Percentiles rank a stretch among this genome's conserved stretches.
phyloP scores from a whole-genome alignment of 2,113 vertebrate species.

The Odocoileus virginianus region DNA sequence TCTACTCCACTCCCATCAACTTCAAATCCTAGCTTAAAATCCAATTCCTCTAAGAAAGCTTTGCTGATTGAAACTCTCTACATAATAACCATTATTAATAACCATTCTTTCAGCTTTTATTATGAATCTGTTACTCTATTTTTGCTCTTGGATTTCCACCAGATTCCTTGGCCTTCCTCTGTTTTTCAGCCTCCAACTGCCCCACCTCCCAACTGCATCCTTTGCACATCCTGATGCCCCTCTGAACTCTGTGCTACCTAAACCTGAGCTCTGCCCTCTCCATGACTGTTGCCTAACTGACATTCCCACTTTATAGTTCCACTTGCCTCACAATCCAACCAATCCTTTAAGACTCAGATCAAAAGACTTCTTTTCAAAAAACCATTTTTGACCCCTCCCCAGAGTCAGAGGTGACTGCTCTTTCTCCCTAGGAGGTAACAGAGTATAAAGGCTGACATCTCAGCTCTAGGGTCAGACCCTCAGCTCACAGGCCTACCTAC shows the following conservation, averaged over 20 bases:
- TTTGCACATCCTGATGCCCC: not conserved
- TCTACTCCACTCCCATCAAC: not conserved
- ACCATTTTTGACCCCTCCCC: not conserved
- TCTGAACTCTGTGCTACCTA: not conserved
- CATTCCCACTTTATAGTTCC: not conserved
- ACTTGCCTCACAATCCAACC: not conserved
- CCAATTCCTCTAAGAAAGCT: not conserved
- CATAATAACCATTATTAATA: not conserved
- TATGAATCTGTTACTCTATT: not conserved
- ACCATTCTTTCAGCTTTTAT: not conserved
- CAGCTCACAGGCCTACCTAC: not conserved
- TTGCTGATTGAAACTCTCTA: not conserved
- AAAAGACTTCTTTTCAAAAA: not conserved
- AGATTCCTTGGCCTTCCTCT: not conserved
- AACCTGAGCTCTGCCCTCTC: not conserved
- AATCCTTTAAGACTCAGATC: not conserved
- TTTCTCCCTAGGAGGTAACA: not conserved
- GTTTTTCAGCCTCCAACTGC: not conserved
- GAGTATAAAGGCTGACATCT: not conserved
- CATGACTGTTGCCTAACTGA: not conserved
- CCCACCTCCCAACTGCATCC: not conserved
- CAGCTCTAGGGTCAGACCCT: not conserved
- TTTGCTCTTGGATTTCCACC: not conserved
- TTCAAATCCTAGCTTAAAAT: not conserved
- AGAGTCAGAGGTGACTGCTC: not conserved